Evolutionary conservation across 2,888 invertebrate genomes (phyloP).

Genomic region (Melikaiella ostensackeni): DNA sequence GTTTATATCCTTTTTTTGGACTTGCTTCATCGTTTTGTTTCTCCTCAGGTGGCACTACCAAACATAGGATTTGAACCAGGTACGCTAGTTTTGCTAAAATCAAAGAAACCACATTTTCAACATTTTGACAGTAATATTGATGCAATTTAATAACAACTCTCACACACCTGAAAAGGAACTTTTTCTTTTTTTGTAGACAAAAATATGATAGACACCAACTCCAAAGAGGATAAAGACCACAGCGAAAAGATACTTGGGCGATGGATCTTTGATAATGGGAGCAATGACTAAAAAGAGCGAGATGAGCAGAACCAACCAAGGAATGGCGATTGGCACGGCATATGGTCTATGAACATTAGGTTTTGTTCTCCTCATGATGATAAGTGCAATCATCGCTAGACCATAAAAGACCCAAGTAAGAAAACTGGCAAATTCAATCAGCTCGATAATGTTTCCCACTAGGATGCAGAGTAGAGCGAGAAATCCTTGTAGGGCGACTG

Average conservation of each 20-base stretch:
- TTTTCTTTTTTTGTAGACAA: conserved; percentile 84
- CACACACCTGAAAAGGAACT: conserved; percentile 83
- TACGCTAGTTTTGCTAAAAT: conserved; percentile 83
- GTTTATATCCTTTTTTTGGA: neutral
- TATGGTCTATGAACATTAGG: conserved; percentile 85
- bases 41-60: conserved; percentile 82
- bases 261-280: conserved; percentile 87
- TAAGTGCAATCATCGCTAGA: conserved; percentile 86
- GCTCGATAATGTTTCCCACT: conserved; percentile 85
- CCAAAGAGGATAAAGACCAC: conserved; percentile 85
- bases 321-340: conserved; percentile 85
- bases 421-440: conserved; percentile 93
- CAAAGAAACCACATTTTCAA: conserved; percentile 56
- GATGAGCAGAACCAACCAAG: conserved; percentile 84
- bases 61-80: conserved; percentile 83
- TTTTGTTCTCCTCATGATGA: conserved; percentile 86
- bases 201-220: conserved; percentile 84
- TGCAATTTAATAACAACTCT: neutral
- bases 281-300: conserved; percentile 86
- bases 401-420: conserved; percentile 94
- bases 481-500: conserved; percentile 87
- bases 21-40: neutral
- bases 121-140: neutral
- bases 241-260: conserved; percentile 87
- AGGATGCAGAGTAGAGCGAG: conserved; percentile 85